Conservation (phyloP, 2,888 invertebrate genomes). For the Drosophila rellima region DNA sequence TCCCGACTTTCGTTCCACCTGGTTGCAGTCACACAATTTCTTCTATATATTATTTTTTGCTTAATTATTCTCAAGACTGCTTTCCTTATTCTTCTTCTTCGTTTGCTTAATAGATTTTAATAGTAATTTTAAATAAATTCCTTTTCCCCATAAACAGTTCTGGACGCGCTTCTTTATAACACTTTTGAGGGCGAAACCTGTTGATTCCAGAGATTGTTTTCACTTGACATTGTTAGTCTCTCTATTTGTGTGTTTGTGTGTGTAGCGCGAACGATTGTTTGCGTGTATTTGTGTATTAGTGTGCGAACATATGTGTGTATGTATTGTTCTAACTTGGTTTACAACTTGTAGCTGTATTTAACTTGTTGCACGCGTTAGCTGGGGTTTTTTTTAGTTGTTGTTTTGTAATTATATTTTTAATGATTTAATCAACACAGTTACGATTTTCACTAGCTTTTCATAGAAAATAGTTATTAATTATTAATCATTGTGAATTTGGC, state of each 20-base stretch:
- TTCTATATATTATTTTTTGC: slow-evolving; percentile 18
- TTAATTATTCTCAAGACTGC: slow-evolving; percentile 13
- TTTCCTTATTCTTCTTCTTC: slow-evolving; percentile 1
- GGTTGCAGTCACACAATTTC: slow-evolving; percentile 70
- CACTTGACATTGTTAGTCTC: slow-evolving; percentile 77
- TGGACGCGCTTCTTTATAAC: slow-evolving; percentile 66
- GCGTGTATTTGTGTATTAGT: slow-evolving; percentile 32
- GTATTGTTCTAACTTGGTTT: slow-evolving; percentile 69
- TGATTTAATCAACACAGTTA: slow-evolving; percentile 45
- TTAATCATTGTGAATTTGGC: slow-evolving; percentile 22
- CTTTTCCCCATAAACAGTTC: slow-evolving; percentile 53
- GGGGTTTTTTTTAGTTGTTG: slow-evolving; percentile 23
- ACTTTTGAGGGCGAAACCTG: slow-evolving; percentile 77
- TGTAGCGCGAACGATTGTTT: slow-evolving; percentile 34
- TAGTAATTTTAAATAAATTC: slow-evolving; percentile 31
- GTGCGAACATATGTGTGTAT: slow-evolving; percentile 31
- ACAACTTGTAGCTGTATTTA: slow-evolving; percentile 72
- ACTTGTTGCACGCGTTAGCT: slow-evolving; percentile 74
- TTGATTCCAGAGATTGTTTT: slow-evolving; percentile 82
- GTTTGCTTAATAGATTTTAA: slow-evolving; percentile 1
- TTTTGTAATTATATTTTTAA: slow-evolving; percentile 23
- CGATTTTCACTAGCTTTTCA: slow-evolving; percentile 42
- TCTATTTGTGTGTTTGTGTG: slow-evolving; percentile 40
- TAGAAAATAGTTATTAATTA: slow-evolving; percentile 42
- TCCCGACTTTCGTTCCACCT: slow-evolving; percentile 65